Conservation (phyloP, 2,113 vertebrate genomes). For the Halcyon senegalensis region DNA sequence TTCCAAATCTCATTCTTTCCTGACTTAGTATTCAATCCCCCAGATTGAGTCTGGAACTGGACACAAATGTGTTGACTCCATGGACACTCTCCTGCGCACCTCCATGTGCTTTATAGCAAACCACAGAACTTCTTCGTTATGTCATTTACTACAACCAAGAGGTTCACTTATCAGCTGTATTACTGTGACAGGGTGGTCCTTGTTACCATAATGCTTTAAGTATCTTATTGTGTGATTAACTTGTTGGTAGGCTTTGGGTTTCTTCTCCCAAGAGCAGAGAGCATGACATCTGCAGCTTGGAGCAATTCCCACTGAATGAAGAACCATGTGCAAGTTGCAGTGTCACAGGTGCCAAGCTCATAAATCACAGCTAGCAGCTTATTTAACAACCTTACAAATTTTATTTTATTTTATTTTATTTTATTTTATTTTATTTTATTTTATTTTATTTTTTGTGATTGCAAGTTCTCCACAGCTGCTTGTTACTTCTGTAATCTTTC, state of each 20-base stretch:
- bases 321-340: background rate
- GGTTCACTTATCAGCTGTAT: background rate
- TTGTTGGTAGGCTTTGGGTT: background rate
- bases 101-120: background rate
- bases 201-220: constrained; percentile 1
- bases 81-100: background rate
- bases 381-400: background rate
- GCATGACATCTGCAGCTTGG: background rate
- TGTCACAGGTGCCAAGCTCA: background rate
- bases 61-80: background rate
- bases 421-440: background rate
- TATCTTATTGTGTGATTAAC: background rate
- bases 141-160: background rate
- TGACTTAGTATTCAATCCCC: background rate
- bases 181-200: background rate
- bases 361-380: constrained; percentile 51
- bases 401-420: background rate
- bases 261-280: background rate
- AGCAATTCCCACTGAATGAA: background rate
- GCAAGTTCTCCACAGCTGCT: constrained; percentile 3
- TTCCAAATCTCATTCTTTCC: background rate
- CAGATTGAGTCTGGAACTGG: background rate
- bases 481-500: background rate
- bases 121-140: background rate
- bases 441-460: background rate